Conservation (phyloP, 2,113 vertebrate genomes). For the Larimichthys polyactis region DNA sequence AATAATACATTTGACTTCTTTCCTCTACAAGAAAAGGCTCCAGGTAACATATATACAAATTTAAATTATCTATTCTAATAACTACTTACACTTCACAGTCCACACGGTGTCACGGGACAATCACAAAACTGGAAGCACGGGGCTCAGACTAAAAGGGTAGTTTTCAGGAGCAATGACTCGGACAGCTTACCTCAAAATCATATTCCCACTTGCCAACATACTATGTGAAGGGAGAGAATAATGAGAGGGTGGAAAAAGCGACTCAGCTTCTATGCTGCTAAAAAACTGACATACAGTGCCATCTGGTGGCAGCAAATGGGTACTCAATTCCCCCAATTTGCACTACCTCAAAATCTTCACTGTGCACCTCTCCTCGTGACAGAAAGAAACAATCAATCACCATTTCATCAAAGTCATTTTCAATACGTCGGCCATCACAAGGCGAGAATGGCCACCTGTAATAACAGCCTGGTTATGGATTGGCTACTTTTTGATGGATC, state of each 20-base stretch:
- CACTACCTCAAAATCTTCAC: not conserved
- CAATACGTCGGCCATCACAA: not conserved
- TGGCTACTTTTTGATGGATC: constrained; percentile 6
- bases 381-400: constrained; percentile 10
- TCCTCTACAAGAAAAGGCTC: not conserved
- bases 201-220: constrained; percentile 96
- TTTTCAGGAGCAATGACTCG: constrained; percentile 12
- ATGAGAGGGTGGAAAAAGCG: constrained; percentile 42
- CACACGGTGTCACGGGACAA: constrained; percentile 19
- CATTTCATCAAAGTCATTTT: constrained; percentile 18
- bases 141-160: constrained; percentile 22
- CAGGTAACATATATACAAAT: not conserved
- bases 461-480: constrained; percentile 1
- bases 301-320: constrained; percentile 74
- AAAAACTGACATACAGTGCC: constrained; percentile 66
- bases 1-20: not conserved
- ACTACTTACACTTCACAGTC: constrained; percentile 29
- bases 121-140: constrained; percentile 36
- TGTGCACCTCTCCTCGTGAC: constrained; percentile 4
- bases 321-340: not conserved
- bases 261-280: constrained; percentile 3
- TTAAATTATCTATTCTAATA: constrained; percentile 34
- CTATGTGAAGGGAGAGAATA: constrained; percentile 79
- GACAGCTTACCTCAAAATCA: constrained; percentile 93
- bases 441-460: not conserved